Conservation (phyloP, 2,888 invertebrate genomes). For the Adela reaumurella region DNA sequence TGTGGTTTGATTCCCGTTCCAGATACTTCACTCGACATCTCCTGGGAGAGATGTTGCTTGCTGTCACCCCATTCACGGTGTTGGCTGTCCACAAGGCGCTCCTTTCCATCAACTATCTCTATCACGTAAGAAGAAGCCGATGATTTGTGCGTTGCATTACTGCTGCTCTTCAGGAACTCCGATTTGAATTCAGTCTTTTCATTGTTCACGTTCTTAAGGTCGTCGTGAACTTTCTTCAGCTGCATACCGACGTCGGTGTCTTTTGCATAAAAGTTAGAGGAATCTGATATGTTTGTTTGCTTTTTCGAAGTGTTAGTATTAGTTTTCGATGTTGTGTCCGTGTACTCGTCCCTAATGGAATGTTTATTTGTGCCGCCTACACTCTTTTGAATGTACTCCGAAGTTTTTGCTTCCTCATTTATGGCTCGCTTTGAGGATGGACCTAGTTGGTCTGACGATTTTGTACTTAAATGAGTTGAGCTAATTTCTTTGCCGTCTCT, state of each 20-base stretch:
- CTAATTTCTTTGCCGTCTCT: constrained; percentile 39
- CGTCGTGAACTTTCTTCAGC: constrained; percentile 40
- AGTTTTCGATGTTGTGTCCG: constrained; percentile 13
- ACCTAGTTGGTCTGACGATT: constrained; percentile 21
- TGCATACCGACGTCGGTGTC: constrained; percentile 43
- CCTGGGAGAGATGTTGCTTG: constrained; percentile 45
- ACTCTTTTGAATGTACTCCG: constrained; percentile 4
- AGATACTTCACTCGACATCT: constrained; percentile 49
- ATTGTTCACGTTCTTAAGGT: constrained; percentile 33
- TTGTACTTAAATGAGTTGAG: constrained; percentile 28
- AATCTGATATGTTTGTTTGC: constrained; percentile 29
- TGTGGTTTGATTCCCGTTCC: constrained; percentile 56
- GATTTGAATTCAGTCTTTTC: constrained; percentile 41
- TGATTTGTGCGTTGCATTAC: constrained; percentile 57
- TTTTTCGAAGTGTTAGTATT: constrained; percentile 20
- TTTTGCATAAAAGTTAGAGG: constrained; percentile 46
- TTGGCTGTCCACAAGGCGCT: constrained; percentile 54
- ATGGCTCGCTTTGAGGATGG: constrained; percentile 7
- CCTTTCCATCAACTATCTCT: constrained; percentile 61
- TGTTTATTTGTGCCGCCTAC: not conserved
- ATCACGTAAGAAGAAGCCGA: constrained; percentile 62
- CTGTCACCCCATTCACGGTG: constrained; percentile 58
- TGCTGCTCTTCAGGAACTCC: constrained; percentile 53
- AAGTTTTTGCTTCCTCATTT: constrained; percentile 17
- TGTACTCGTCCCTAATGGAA: constrained; percentile 9